phyloP scores from a whole-genome alignment of 2,888 invertebrate species.

The Apodemia zela region DNA sequence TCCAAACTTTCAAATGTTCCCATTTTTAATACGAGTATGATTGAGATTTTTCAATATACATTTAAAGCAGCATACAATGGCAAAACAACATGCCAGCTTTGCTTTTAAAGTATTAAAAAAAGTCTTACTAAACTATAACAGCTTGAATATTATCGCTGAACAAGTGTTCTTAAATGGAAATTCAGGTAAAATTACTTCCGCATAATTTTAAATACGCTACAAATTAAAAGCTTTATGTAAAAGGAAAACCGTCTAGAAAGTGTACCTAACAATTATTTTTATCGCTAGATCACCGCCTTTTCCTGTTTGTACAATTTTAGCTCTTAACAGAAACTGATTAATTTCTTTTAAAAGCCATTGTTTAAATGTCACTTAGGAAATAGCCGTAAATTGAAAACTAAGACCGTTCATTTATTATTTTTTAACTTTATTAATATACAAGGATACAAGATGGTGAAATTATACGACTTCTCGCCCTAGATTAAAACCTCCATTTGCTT shows the following conservation, averaged over 20 bases:
- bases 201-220: constrained; percentile 7
- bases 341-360: neutral
- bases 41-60: no score
- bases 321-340: constrained; percentile 1
- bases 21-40: no score
- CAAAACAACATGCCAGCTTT: neutral
- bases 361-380: neutral
- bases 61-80: neutral
- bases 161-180: constrained; percentile 9
- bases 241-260: constrained; percentile 12
- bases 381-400: neutral
- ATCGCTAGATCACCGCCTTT: constrained; percentile 12
- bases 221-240: constrained; percentile 16
- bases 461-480: no score
- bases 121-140: constrained; percentile 2
- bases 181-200: constrained; percentile 12
- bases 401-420: no score
- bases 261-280: constrained; percentile 16
- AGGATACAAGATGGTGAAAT: no score
- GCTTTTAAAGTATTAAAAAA: neutral
- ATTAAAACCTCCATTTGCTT: no score
- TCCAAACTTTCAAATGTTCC: no score
- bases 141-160: constrained; percentile 7
- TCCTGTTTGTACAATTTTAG: constrained; percentile 7
- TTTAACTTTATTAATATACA: no score